Evolutionary conservation across 2,113 vertebrate genomes (phyloP).

Genomic region (Cephalopholis sonnerati): DNA sequence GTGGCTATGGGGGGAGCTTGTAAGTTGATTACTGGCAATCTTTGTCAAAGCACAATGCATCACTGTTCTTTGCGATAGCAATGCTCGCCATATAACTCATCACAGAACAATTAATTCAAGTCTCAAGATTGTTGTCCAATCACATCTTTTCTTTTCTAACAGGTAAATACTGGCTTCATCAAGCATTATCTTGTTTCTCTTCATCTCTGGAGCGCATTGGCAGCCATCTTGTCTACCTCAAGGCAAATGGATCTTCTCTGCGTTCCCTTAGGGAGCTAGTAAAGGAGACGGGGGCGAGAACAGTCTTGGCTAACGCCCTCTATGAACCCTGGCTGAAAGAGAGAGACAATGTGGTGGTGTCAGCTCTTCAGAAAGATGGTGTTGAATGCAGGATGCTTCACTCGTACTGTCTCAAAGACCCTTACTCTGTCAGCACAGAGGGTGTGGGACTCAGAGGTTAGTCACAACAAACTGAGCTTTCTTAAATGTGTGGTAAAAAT

Average conservation of each 20-base stretch:
- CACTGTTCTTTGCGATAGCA: too few relatives aligned
- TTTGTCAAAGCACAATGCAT: background rate
- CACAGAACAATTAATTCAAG: too few relatives aligned
- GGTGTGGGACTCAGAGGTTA: constrained; percentile 84
- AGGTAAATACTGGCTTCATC: constrained; percentile 85
- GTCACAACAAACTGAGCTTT: constrained; percentile 24
- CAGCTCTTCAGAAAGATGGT: constrained; percentile 68
- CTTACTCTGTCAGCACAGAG: constrained; percentile 80
- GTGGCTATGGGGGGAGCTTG: constrained; percentile 82
- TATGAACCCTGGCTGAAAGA: constrained; percentile 86
- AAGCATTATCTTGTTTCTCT: constrained; percentile 74
- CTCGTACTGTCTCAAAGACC: constrained; percentile 84
- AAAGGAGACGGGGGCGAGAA: constrained; percentile 73
- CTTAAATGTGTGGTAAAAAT: background rate
- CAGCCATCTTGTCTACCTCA: constrained; percentile 73
- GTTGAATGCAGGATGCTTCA: constrained; percentile 75
- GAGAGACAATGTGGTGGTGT: constrained; percentile 72
- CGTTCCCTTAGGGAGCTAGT: constrained; percentile 65
- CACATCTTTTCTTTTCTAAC: background rate
- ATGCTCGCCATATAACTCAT: too few relatives aligned
- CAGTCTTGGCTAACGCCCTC: constrained; percentile 78
- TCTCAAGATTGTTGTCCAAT: background rate
- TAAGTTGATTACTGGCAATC: constrained; percentile 50
- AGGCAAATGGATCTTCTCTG: constrained; percentile 65
- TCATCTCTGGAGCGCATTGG: constrained; percentile 76